Base-by-base conservation (phyloP, 64 coral and sea anemone species). In the Stichodactyla helianthus region DNA sequence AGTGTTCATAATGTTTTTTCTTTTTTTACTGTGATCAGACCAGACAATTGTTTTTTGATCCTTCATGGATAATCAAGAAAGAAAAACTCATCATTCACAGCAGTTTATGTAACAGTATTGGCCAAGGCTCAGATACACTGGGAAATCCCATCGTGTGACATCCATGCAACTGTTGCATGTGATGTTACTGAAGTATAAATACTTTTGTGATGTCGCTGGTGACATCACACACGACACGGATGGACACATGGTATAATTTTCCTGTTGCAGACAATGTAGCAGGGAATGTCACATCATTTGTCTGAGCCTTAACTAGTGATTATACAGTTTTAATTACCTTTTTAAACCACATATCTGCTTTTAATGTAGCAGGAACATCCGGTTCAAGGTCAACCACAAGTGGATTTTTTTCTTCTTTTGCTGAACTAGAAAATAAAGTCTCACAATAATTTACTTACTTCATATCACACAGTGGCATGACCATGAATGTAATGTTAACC, bases 321-420 rank as follows among this genome's bases (percentile, higher is more conserved):
- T 44, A 44, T 44, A 44, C 35, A 44, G 4, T 44, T 44, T 44
- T 44, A 44, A 71, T 18, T 90, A 98, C 96, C 89, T 98, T 98
- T 59, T 89, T 86, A 64, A 98, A 98, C 96, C 96, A 98, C 78
- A 77, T 84, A 51, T 89, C 88, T 89, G 94, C 86, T 90, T 94
- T 98, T 2, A 79, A 59, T 82, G 87, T 92, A 17, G 91, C 55
- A 88, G 88, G 57, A 76, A 90, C 85, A 52, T 98, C 88, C 86
- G 89, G 85, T 86, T 92, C 56, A 54, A 94, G 65, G 51, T 92
- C 82, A 52, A 95, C 90, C 19, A 99, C 82, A 0, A 99, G 82
- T 6, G 96, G 96, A 53, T 99, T 99, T n/a, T 92, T 93, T 6
- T 95, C 87, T 15, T 55, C 77, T 26, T 68, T 53, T 23, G 50